These are phyloP conservation scores for Serranus cabrilla DNA, from an alignment of 2,797 vertebrate species.

Conservation along the genomic window DNA sequence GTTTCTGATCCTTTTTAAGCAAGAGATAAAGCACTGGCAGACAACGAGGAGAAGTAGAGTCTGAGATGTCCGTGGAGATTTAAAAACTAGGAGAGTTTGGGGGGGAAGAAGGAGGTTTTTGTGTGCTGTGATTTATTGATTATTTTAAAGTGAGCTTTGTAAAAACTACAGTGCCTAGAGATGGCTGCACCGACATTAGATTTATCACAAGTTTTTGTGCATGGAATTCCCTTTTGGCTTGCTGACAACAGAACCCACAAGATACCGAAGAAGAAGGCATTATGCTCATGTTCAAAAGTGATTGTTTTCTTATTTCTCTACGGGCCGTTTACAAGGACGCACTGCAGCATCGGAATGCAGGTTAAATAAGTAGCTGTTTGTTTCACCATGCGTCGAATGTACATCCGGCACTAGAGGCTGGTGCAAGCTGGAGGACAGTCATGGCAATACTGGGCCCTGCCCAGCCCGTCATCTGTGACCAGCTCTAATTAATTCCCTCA, in stretches of 20 bases:
- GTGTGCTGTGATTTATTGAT: constrained; percentile 74
- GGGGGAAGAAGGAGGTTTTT: constrained; percentile 23
- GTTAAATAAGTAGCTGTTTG: constrained; percentile 34
- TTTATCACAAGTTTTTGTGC: constrained; percentile 37
- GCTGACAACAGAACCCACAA: constrained; percentile 33
- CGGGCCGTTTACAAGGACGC: constrained; percentile 22
- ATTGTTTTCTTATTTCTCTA: constrained; percentile 48
- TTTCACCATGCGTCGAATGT: constrained; percentile 19
- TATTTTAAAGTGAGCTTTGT: constrained; percentile 70
- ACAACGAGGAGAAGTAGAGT: constrained; percentile 58
- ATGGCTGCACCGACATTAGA: constrained; percentile 27
- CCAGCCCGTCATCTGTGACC: constrained; percentile 48
- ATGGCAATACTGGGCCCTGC: constrained; percentile 32
- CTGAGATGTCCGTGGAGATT: constrained; percentile 60
- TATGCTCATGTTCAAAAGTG: constrained; percentile 23
- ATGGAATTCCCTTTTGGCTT: constrained; percentile 38
- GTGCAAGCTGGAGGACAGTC: constrained; percentile 36
- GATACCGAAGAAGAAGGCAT: constrained; percentile 25
- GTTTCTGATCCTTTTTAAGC: constrained; percentile 82
- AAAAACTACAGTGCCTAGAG: constrained; percentile 48
- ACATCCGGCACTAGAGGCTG: constrained; percentile 14
- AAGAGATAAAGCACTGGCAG: constrained; percentile 73
- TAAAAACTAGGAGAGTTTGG: constrained; percentile 45
- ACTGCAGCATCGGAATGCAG: constrained; percentile 35
- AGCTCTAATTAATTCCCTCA: constrained; percentile 73